Base-by-base conservation (phyloP, 1,140 invertebrate species). In the Nixonia krombeini region DNA sequence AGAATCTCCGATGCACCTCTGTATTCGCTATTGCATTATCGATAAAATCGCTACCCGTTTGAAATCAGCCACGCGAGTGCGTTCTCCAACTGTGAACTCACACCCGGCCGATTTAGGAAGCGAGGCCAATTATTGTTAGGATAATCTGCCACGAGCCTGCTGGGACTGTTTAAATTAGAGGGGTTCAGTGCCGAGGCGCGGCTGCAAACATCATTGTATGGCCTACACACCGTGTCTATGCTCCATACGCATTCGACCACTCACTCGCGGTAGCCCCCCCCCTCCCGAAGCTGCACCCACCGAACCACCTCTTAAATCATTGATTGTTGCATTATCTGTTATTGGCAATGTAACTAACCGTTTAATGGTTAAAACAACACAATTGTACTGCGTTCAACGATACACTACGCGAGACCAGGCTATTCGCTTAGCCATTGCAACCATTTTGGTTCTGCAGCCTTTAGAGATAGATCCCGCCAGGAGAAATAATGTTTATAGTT, bases 241-340 rank as follows among this genome's bases (percentile, higher is more conserved):
- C 40, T 21, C 28, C 45, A 65, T 70, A 58, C 65, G 65, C 59
- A 26, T 8, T 13, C 38, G 4, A 17, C 21, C 46, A 15, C 33
- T 53, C 37, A 29, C 40, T 31, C 46, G 26, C 52, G 23, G 8
- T 12, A 3, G 16, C 26, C 49, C 16, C 23, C 33, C 42, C 17
- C 45, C 44, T n/a, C 50, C 28, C 41, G 10, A 42, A 53, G 44
- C 53, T 28, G 37, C 47, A 25, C 42, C 52, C 23, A 44, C 46
- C 40, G 47, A 52, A 44, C 63, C 58, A 18, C 63, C 75, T 67
- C 69, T 77, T 83, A 85, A 85, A 83, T 85, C 82, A 85, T 84
- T 80, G 78, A 85, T 84, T 81, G 78, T 80, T 76, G 79, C 78
- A 85, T 85, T 85, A 85, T 85, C 83, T 85, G 82, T 82, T 85